Evolutionary conservation across 2,113 vertebrate species (phyloP).

Genomic region (Vulpes vulpes): DNA sequence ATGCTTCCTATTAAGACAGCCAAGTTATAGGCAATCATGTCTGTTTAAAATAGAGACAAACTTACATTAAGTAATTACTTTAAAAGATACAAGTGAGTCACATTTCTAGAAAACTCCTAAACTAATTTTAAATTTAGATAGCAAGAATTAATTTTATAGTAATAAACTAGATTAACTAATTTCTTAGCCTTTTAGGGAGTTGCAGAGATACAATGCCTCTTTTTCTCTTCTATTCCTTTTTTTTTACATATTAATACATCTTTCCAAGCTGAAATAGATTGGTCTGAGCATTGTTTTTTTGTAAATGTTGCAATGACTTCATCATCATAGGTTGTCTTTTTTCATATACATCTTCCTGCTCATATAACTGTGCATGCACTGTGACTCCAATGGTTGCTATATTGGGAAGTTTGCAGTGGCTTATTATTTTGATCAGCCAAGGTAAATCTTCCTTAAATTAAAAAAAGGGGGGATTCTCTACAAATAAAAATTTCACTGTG

Average conservation of each 20-base stretch:
- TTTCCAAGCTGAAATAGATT: neutral
- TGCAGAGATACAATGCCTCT: neutral
- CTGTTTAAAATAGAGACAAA: neutral
- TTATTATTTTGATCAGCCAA: neutral
- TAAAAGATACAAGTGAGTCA: neutral
- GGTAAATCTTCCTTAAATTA: neutral
- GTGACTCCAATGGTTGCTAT: fast-evolving
- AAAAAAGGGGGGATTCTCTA: too few species aligned
- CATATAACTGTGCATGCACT: neutral
- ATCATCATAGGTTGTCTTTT: neutral
- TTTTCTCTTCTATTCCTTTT: neutral
- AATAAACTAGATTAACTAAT: neutral
- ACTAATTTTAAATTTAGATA: neutral
- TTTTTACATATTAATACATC: neutral
- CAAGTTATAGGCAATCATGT: neutral
- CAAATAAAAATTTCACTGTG: neutral
- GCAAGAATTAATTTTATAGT: conserved; percentile 6
- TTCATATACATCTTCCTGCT: neutral
- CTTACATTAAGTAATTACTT: neutral
- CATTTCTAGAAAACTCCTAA: neutral
- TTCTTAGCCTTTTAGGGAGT: neutral
- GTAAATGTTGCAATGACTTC: neutral
- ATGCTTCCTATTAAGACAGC: neutral
- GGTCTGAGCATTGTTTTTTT: neutral
- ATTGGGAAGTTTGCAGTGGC: neutral